phyloP scores from a whole-genome alignment of 1,140 invertebrate species.

The Ericerus pela region DNA sequence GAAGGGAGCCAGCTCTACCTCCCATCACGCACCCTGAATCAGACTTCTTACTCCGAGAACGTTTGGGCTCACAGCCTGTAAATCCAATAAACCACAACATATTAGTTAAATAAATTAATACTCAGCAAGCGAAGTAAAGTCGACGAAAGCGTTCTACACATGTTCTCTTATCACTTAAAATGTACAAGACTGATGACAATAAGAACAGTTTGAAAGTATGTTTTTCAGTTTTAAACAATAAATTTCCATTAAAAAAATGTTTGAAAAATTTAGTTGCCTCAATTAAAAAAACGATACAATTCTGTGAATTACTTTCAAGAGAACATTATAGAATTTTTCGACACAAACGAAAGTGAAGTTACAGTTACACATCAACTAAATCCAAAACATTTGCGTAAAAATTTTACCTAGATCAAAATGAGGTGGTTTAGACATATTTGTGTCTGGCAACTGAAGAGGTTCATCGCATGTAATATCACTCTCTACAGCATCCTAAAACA shows the following conservation, averaged over 20 bases:
- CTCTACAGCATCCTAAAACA: conserved; percentile 1
- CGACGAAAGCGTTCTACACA: no score
- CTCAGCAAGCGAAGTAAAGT: background rate
- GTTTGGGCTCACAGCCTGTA: conserved; percentile 7
- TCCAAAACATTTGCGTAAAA: no score
- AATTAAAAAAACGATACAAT: no score
- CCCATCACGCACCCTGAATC: conserved; percentile 3
- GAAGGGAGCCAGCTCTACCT: conserved; percentile 5
- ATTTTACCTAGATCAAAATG: conserved; percentile 3
- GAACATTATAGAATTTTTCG: no score
- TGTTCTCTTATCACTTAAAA: no score
- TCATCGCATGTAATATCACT: conserved; percentile 3
- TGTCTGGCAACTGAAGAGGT: background rate
- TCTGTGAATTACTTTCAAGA: no score
- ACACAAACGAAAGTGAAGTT: no score
- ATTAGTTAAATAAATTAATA: background rate
- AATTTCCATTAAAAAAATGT: background rate
- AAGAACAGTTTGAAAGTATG: background rate
- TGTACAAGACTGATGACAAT: no score
- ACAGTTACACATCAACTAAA: no score
- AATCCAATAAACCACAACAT: background rate
- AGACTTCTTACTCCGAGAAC: conserved; percentile 10
- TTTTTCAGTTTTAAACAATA: background rate
- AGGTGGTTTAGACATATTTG: conserved; percentile 3
- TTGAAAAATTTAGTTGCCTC: background rate